Conservation (phyloP, 2,888 invertebrate genomes). For the Perdita meconis region DNA sequence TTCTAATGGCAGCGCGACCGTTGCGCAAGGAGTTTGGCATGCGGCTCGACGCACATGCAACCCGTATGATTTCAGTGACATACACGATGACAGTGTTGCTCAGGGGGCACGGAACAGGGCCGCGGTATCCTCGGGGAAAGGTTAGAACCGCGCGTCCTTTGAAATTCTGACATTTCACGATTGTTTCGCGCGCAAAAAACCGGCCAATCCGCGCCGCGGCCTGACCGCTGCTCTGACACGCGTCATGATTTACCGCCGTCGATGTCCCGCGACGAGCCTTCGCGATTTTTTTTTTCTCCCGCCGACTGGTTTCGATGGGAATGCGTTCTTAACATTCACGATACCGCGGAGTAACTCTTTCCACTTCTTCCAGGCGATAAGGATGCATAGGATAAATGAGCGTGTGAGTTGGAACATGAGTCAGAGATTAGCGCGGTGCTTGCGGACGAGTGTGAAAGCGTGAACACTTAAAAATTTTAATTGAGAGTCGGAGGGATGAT, state of each 20-base stretch:
- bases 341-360: not conserved
- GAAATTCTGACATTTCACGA: slow-evolving; percentile 63
- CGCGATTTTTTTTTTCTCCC: not conserved
- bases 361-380: too few species aligned
- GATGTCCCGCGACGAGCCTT: not conserved
- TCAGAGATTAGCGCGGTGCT: too few species aligned
- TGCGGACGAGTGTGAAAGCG: too few species aligned
- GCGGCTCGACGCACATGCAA: slow-evolving; percentile 41
- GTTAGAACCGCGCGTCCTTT: slow-evolving; percentile 50
- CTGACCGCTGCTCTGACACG: not conserved
- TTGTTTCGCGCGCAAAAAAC: slow-evolving; percentile 30
- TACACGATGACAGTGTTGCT: slow-evolving; percentile 45
- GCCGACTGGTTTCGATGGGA: not conserved
- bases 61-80: slow-evolving; percentile 61
- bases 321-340: not conserved
- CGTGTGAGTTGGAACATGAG: too few species aligned
- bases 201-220: not conserved
- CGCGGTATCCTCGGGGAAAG: slow-evolving; percentile 52
- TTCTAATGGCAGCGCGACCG: slow-evolving; percentile 35
- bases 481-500: too few species aligned
- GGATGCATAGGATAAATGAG: too few species aligned
- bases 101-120: slow-evolving; percentile 27
- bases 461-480: too few species aligned
- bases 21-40: slow-evolving; percentile 48
- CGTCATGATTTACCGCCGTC: not conserved